A percentile compares a stretch with the other conserved stretches of the same genome.
Conservation (phyloP, 1,140 invertebrate species). For the Drosophila mauritiana region DNA sequence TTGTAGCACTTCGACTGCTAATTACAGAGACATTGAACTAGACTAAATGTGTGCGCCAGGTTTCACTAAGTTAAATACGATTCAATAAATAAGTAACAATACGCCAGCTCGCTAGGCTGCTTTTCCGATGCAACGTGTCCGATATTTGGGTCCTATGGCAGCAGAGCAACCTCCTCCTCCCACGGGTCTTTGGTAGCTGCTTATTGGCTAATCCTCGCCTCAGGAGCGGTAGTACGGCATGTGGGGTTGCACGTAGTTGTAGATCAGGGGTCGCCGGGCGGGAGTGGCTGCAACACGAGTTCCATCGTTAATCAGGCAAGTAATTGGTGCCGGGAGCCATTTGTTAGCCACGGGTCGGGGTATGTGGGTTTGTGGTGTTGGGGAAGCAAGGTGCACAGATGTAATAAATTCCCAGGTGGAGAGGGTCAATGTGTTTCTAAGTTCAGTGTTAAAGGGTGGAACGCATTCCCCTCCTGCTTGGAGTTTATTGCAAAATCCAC, state of each 20-base stretch:
- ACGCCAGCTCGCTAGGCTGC: slow-evolving; percentile 43
- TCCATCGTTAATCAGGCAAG: slow-evolving; percentile 11
- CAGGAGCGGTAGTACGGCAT: slow-evolving; percentile 73
- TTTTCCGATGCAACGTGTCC: slow-evolving; percentile 24
- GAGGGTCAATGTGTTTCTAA: neutral
- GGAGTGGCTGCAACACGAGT: slow-evolving; percentile 59
- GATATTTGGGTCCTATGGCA: slow-evolving; percentile 67
- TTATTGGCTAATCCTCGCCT: slow-evolving; percentile 57
- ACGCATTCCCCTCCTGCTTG: neutral
- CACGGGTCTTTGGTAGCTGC: slow-evolving; percentile 69
- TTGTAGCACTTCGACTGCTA: slow-evolving; percentile 77
- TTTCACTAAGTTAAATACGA: slow-evolving; percentile 50
- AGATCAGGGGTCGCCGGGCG: slow-evolving; percentile 70
- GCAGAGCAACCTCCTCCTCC: slow-evolving; percentile 57
- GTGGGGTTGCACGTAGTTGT: slow-evolving; percentile 77
- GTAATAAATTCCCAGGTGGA: neutral
- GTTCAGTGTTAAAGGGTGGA: neutral
- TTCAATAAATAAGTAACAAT: slow-evolving; percentile 64
- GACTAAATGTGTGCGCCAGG: slow-evolving; percentile 75
- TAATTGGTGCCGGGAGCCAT: slow-evolving; percentile 5
- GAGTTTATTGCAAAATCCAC: neutral
- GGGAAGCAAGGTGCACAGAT: slow-evolving; percentile 1
- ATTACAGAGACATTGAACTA: slow-evolving; percentile 54
- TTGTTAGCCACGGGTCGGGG: no score
- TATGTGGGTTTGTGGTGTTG: no score